Evolutionary conservation across 2,888 invertebrate genomes (phyloP), one percentile per base, ranked within the genome.

Genomic region (Cephus pygmeus): DNA sequence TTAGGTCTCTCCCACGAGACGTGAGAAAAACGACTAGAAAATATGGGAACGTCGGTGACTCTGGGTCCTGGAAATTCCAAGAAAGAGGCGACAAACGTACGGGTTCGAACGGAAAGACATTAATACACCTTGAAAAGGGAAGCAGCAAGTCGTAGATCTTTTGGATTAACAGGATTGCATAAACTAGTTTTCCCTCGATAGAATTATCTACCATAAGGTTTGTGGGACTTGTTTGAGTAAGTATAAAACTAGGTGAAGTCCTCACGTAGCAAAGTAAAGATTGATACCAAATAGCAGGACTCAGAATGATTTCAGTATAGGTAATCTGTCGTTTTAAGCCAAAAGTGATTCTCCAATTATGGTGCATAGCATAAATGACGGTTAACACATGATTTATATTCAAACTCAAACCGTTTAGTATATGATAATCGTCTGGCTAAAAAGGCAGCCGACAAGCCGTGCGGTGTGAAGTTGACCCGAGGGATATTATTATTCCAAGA

Each of bases 401-500:
- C 35, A 74, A 15, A 36, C 74, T 36, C 9, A 11, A 74, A 31
- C 34, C 35, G 35, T 34, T 74, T 74, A 74, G 74, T 34, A 74
- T 74, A 74, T 74, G 35, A 74, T 74, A 74, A 74, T 74, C 35
- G 35, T 11, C 15, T 12, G 12, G 74, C 23, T 36, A 74, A 71
- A 73, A 35, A 74, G 56, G 35, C 35, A 34, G 74, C 74, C 74
- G 74, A 74, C 35, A 74, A 34, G 23, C 35, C 34, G 35, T 30
- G 30, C 30, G 74, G 74, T 34, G 74, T 74, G 35, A 74, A 74
- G 30, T 74, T 34, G 74, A 74, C 35, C 74, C 23, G 3, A 23
- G 12, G 35, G 35, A 74, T 31, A 74, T 74, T 73, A 73, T 73
- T 74, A 74, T 74, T 35, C 74, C 74, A 35, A 30, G 35, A 74